Evolutionary conservation across 2,888 invertebrate species (phyloP).

Genomic region (Drosophila kokeensis): DNA sequence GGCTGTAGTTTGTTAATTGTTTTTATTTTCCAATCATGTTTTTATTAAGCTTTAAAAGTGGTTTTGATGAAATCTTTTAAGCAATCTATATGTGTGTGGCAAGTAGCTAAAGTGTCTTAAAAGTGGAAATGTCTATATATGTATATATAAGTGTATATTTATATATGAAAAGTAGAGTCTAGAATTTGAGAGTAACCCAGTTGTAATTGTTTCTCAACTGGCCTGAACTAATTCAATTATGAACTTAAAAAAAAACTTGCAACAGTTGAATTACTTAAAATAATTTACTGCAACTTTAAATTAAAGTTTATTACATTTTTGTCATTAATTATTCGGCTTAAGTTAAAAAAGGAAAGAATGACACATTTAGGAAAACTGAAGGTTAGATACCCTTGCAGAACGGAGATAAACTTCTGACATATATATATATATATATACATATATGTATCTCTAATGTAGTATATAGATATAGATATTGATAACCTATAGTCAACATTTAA

Average conservation of each 20-base stretch:
- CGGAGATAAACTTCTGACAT: neutral
- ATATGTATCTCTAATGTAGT: neutral
- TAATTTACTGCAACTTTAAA: too few relatives aligned
- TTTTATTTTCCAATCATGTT: neutral
- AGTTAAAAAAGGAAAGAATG: neutral
- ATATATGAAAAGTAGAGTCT: neutral
- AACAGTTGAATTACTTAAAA: too few relatives aligned
- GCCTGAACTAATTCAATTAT: neutral
- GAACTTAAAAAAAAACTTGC: neutral
- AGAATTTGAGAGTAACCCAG: neutral
- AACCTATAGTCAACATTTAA: neutral
- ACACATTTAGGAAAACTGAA: neutral
- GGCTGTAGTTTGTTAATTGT: neutral
- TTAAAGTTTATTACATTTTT: neutral
- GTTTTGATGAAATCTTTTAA: neutral
- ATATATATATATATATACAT: fast-evolving
- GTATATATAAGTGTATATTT: neutral
- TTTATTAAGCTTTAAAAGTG: neutral
- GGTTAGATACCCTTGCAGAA: neutral
- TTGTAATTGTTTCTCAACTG: neutral
- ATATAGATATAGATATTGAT: neutral
- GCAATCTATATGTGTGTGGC: neutral
- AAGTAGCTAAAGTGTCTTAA: neutral
- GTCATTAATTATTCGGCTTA: neutral
- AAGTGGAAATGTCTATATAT: neutral